Conservation (phyloP, 2,113 vertebrate species). For the Formicarius rufipectus region DNA sequence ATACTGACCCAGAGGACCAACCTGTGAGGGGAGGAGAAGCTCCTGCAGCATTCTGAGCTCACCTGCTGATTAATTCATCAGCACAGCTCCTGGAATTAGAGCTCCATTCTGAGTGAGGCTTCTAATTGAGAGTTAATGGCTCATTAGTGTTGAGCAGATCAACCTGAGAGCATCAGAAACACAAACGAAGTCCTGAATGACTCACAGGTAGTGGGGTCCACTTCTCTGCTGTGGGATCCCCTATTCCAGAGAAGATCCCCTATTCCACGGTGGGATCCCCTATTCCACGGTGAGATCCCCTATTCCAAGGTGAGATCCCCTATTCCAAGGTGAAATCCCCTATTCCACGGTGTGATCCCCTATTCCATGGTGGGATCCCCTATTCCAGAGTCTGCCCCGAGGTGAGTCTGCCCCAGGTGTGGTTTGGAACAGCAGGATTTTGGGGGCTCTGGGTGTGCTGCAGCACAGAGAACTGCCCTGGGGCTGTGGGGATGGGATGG, state of each 20-base stretch:
- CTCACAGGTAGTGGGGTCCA: background rate
- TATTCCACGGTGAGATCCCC: no score
- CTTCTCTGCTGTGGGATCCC: background rate
- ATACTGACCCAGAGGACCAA: background rate
- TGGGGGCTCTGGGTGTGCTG: rapidly evolving
- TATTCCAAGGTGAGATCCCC: no score
- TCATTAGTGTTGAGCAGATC: slow-evolving; percentile 33
- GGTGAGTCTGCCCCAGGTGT: rapidly evolving
- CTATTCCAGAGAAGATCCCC: no score
- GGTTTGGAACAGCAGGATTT: rapidly evolving
- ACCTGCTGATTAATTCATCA: slow-evolving; percentile 22
- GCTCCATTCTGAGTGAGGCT: background rate
- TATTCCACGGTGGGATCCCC: no score
- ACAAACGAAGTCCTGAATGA: slow-evolving; percentile 21
- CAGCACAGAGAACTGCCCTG: rapidly evolving
- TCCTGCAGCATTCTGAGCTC: background rate
- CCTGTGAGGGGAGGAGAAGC: background rate
- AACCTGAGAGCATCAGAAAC: slow-evolving; percentile 5
- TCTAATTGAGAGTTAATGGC: slow-evolving; percentile 55
- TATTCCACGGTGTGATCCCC: no score
- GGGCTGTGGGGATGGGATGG: rapidly evolving
- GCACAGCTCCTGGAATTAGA: slow-evolving; percentile 8
- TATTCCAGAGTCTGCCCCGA: no score
- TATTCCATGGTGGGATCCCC: no score
- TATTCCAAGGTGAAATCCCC: no score